Evolutionary conservation across 2,113 vertebrate genomes (phyloP).

Genomic region (Ariopsis seemanni): DNA sequence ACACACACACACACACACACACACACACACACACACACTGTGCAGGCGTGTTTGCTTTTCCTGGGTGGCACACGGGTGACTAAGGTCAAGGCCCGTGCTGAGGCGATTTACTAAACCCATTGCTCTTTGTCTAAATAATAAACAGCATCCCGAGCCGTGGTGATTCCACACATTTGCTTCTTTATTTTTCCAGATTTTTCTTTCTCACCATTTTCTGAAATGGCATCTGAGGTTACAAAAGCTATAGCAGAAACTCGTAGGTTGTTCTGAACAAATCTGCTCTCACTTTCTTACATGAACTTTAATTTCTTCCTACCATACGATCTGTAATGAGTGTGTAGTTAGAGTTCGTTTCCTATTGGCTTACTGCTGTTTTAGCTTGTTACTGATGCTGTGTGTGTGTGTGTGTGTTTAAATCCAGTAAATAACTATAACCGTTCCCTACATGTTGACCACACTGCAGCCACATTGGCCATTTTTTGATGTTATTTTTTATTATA

Average conservation of each 20-base stretch:
- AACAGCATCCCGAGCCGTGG: neutral
- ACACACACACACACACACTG: conserved; percentile 31
- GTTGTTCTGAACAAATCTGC: neutral
- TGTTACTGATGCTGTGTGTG: neutral
- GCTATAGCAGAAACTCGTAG: neutral
- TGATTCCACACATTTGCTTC: conserved; percentile 25
- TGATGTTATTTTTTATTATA: neutral
- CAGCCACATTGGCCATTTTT: neutral
- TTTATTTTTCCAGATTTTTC: conserved; percentile 4
- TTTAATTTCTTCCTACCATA: neutral
- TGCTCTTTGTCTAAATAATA: conserved; percentile 44
- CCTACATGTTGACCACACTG: no score
- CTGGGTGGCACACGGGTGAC: conserved; percentile 21
- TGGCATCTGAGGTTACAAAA: neutral
- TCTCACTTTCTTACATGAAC: neutral
- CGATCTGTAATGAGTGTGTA: neutral
- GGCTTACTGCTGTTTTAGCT: neutral
- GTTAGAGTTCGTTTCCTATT: neutral
- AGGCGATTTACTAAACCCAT: conserved; percentile 40
- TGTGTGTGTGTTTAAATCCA: neutral
- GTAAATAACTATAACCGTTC: neutral
- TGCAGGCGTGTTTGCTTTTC: conserved; percentile 36
- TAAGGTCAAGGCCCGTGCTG: conserved; percentile 36
- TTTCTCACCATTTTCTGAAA: neutral
- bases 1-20: no score